Conservation (phyloP, 2,797 vertebrate species). For the Dipus sagitta region DNA sequence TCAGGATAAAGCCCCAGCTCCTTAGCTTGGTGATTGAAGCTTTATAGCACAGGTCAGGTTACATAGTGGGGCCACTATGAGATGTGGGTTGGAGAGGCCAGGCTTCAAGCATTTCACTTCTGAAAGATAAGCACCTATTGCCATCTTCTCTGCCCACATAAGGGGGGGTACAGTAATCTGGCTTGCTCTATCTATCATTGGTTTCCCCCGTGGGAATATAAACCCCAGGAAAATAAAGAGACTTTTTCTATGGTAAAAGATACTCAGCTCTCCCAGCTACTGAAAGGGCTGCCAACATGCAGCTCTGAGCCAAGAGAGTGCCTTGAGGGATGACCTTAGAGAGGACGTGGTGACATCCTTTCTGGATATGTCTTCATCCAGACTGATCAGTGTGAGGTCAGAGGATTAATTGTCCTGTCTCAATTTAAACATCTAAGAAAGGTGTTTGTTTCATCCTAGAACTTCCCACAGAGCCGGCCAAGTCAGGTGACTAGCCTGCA, state of each 20-base stretch:
- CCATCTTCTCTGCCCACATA: background rate
- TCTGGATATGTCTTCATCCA: background rate
- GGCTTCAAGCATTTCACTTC: background rate
- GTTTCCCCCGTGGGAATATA: background rate
- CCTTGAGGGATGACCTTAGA: background rate
- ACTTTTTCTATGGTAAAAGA: background rate
- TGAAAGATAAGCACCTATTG: background rate
- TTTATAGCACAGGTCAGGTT: background rate
- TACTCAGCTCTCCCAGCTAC: background rate
- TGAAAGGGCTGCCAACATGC: background rate
- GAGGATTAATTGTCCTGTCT: background rate
- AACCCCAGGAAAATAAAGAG: background rate
- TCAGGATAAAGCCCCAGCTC: background rate
- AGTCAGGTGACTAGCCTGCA: too few relatives aligned
- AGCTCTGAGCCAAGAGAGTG: background rate
- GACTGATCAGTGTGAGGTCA: background rate
- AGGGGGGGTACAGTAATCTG: background rate
- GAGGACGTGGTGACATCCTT: background rate
- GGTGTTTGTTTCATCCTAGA: fast-evolving
- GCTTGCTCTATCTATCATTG: background rate
- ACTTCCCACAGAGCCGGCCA: too few relatives aligned
- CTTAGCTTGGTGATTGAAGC: background rate
- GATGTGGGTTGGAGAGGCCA: background rate
- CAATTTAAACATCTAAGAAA: background rate
- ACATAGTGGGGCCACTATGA: background rate